These are phyloP conservation scores for Cyprinella venusta DNA, from an alignment of 2,797 vertebrate species.

Conservation along the genomic window DNA sequence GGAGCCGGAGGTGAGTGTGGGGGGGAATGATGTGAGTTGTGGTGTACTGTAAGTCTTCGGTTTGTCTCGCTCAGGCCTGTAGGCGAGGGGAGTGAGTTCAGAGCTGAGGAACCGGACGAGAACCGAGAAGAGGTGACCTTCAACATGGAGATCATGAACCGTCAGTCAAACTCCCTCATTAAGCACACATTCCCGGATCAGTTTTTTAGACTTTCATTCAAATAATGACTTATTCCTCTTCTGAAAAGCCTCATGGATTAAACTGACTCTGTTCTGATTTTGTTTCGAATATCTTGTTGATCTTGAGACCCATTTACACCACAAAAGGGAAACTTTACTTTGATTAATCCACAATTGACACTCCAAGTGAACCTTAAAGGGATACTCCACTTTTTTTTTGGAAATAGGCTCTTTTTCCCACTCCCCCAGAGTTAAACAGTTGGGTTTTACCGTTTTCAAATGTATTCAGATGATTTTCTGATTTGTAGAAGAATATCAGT, in stretches of 20 bases:
- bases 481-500: too few species aligned
- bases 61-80: neutral
- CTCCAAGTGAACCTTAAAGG: too few species aligned
- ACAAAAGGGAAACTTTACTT: neutral
- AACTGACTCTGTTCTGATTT: neutral
- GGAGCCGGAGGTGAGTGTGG: neutral
- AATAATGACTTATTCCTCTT: neutral
- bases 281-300: neutral
- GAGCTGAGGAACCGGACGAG: neutral
- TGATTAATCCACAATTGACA: neutral
- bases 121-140: neutral
- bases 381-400: too few species aligned
- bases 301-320: neutral
- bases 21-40: too few species aligned
- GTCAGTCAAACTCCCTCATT: slow-evolving; percentile 29
- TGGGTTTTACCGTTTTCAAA: too few species aligned
- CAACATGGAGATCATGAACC: slow-evolving; percentile 52
- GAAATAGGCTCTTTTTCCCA: too few species aligned
- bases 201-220: neutral
- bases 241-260: neutral
- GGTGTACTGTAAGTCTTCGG: too few species aligned
- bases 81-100: neutral
- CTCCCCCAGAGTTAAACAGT: too few species aligned
- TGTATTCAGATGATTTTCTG: too few species aligned
- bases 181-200: too few species aligned